Evolutionary conservation across 2,888 invertebrate species (phyloP), one percentile per base, ranked within the genome.

Genomic region (Scaptomyza polygonia): DNA sequence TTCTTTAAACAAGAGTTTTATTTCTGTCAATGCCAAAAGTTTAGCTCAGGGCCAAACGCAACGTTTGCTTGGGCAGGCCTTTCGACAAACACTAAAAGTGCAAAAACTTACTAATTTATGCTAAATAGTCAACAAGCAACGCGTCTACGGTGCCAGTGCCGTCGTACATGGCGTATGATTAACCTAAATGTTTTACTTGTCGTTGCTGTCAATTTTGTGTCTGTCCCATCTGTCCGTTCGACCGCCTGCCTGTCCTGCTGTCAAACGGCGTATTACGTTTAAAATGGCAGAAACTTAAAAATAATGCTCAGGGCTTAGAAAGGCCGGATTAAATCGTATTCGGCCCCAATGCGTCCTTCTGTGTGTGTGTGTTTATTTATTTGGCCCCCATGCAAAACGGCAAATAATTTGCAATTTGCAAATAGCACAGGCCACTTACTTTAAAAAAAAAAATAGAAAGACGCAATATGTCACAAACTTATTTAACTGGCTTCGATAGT

Each of bases 91-190:
- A 25, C 16, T 42, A 48, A 53, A 56, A 68, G 52, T 64, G 69
- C 16, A 39, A 68, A 84, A 85, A 79, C 79, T 75, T 79, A 82
- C 82, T 85, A 87, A 84, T 84, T 84, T 84, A 84, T 84, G 86
- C 86, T 75, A 84, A 84, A 73, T 66, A 79, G 65, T 67, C 72
- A 59, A 59, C 62, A 67, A 51, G 49, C 49, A 32, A 34, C 54
- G 45, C 59, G 54, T 53, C 72, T 63, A 4, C 16, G 34, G 43
- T 54, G 54, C 51, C 52, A 45, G 43, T 43, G 55, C 42, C 34
- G 40, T 29, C 34, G 54, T 62, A 65, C 68, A 73, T 59, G 77
- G 86, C 84, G 87, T 82, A 82, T 87, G 84, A 85, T 79, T 85
- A 84, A 79, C 87, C 86, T 72, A 77, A 87, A 77, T 78, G 57